Percentiles rank a stretch among this genome's conserved stretches.
phyloP scores from a whole-genome alignment of 1,140 invertebrate genomes.

The Antheraea pernyi region DNA sequence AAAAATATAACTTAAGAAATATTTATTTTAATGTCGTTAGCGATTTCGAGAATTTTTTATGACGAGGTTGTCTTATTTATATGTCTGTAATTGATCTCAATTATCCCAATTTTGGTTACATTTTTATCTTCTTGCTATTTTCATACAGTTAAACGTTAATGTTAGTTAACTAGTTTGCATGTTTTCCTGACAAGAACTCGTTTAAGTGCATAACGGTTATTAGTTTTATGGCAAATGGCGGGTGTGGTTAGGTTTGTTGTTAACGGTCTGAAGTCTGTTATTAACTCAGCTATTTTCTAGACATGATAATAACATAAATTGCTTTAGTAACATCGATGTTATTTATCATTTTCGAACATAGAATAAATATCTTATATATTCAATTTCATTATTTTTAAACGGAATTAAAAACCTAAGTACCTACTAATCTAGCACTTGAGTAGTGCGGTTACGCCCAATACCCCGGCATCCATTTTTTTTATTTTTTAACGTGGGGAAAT shows the following conservation, averaged over 20 bases:
- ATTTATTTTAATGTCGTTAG: too few species aligned
- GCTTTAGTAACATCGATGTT: not conserved
- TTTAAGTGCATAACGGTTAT: not conserved
- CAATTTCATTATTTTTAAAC: too few species aligned
- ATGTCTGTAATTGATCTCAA: not conserved
- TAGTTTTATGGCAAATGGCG: not conserved
- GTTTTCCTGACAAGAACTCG: not conserved
- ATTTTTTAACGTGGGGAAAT: too few species aligned
- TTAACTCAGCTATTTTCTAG: not conserved
- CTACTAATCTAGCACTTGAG: too few species aligned
- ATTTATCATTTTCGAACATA: too few species aligned
- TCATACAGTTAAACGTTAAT: not conserved
- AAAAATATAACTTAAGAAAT: too few species aligned
- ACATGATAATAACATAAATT: constrained; percentile 11
- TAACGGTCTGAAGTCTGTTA: not conserved
- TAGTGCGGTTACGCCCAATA: too few species aligned
- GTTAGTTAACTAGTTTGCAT: not conserved
- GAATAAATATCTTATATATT: too few species aligned
- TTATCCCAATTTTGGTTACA: not conserved
- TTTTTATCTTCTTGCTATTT: not conserved
- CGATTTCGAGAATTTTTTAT: too few species aligned
- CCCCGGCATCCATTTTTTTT: too few species aligned
- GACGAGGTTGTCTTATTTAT: too few species aligned
- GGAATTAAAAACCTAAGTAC: too few species aligned
- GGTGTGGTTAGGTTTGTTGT: not conserved